Evolutionary conservation across 2,888 invertebrate species (phyloP).

Genomic region (Sesamia inferens): DNA sequence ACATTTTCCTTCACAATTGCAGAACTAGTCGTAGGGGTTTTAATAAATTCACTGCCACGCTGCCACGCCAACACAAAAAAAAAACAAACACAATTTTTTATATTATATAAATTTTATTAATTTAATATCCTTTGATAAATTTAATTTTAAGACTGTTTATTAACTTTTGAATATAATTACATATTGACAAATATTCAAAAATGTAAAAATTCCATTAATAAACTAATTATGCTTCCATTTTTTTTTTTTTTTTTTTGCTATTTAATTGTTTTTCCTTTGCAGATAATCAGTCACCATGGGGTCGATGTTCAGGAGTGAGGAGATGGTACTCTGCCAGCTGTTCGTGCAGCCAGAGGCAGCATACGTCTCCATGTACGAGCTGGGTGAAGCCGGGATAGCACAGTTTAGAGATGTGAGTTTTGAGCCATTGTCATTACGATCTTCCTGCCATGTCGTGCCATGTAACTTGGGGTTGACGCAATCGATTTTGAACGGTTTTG

Average conservation of each 20-base stretch:
- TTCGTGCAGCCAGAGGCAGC: constrained; percentile 93
- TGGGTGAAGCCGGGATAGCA: constrained; percentile 92
- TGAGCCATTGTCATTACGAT: background rate
- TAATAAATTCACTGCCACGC: too few relatives aligned
- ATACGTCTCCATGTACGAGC: constrained; percentile 92
- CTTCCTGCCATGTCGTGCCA: background rate
- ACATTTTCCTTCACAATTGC: too few relatives aligned
- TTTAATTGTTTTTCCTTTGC: constrained; percentile 16
- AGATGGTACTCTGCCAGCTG: constrained; percentile 93
- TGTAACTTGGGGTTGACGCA: background rate
- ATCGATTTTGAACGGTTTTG: background rate
- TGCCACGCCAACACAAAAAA: too few relatives aligned
- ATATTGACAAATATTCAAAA: background rate
- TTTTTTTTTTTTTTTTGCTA: background rate
- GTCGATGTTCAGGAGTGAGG: constrained; percentile 91
- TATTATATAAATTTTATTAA: too few relatives aligned
- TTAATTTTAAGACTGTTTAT: too few relatives aligned
- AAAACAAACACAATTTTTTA: too few relatives aligned
- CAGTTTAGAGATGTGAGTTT: constrained; percentile 93
- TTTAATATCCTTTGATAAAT: too few relatives aligned
- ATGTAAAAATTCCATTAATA: background rate
- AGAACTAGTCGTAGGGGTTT: too few relatives aligned
- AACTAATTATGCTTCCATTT: background rate
- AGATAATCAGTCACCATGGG: constrained; percentile 73
- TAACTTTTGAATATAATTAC: too few relatives aligned